Evolutionary conservation across 1,140 invertebrate species (phyloP).

Genomic region (Lysiphlebus fabarum): DNA sequence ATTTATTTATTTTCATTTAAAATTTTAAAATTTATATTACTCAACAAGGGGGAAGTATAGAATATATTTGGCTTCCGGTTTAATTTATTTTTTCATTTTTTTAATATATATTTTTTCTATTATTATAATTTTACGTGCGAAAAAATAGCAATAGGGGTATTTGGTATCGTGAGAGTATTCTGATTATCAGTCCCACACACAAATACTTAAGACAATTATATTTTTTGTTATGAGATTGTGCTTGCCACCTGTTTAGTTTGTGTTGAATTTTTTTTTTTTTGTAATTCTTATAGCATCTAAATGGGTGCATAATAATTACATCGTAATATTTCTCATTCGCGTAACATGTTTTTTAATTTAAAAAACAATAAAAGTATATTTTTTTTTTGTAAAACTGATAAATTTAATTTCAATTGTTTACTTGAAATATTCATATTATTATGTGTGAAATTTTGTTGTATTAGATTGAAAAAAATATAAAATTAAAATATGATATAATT

Average conservation of each 20-base stretch:
- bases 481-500: background rate
- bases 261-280: background rate
- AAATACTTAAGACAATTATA: background rate
- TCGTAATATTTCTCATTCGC: slow-evolving; percentile 4
- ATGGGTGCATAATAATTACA: slow-evolving; percentile 1
- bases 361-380: background rate
- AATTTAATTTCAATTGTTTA: too few species aligned
- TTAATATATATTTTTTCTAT: too few species aligned
- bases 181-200: background rate
- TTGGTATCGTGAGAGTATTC: too few species aligned
- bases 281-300: background rate
- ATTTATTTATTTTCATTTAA: background rate
- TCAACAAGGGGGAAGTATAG: too few species aligned
- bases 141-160: too few species aligned
- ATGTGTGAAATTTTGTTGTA: background rate
- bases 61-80: too few species aligned
- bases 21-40: background rate
- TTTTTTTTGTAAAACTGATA: background rate
- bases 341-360: background rate
- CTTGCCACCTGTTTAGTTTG: background rate
- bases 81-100: too few species aligned
- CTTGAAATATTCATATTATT: background rate
- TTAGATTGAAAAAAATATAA: background rate
- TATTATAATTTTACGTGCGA: too few species aligned
- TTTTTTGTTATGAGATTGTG: background rate